A percentile compares a stretch with the other conserved stretches of the same genome.
These are phyloP conservation scores for Allobates femoralis DNA, from an alignment of 2,797 vertebrate species.

Conservation along the genomic window DNA sequence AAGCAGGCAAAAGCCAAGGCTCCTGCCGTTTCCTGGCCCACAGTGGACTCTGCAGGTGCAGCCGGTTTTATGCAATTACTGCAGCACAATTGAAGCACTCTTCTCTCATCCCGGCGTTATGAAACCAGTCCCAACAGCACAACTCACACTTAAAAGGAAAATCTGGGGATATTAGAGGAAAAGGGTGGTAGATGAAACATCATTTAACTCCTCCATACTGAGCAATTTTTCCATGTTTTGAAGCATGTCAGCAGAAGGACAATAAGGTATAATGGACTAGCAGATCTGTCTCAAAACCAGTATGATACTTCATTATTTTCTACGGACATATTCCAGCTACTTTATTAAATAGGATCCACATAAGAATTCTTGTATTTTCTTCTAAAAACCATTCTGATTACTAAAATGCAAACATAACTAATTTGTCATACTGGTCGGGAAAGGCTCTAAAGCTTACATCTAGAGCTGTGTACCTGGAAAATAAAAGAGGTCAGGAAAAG, in stretches of 20 bases:
- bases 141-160: slow-evolving; percentile 58
- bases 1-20: slow-evolving; percentile 51
- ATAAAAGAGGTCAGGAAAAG: background rate
- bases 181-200: slow-evolving; percentile 40
- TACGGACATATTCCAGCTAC: slow-evolving; percentile 2
- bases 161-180: slow-evolving; percentile 52
- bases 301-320: slow-evolving; percentile 31
- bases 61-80: slow-evolving; percentile 45
- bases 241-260: slow-evolving; percentile 48
- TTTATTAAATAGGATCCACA: background rate
- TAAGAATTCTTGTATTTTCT: background rate
- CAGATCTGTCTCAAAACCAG: slow-evolving; percentile 30
- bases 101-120: slow-evolving; percentile 60
- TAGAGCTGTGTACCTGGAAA: background rate
- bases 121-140: slow-evolving; percentile 56
- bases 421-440: background rate
- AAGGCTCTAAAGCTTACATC: background rate
- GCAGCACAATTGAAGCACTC: slow-evolving; percentile 50
- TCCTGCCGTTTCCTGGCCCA: slow-evolving; percentile 33
- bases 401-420: background rate
- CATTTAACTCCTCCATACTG: slow-evolving; percentile 54
- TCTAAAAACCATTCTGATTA: background rate
- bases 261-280: slow-evolving; percentile 21
- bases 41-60: slow-evolving; percentile 49
- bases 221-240: slow-evolving; percentile 39